phyloP scores from a whole-genome alignment of 2,113 vertebrate species.

The Dunckerocampus dactyliophorus region DNA sequence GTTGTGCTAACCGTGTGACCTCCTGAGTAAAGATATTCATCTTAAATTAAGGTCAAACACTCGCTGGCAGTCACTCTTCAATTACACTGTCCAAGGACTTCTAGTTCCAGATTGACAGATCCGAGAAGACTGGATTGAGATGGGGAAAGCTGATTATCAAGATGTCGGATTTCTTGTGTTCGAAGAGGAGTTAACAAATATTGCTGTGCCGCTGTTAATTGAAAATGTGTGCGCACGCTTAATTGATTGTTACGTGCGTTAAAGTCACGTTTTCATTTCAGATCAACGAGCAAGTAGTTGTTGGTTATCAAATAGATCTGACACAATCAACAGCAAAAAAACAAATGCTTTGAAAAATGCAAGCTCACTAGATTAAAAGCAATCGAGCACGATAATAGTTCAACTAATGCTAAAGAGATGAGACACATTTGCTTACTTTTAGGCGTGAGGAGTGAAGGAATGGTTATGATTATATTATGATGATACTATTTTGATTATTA shows the following conservation, averaged over 20 bases:
- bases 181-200: slow-evolving; percentile 50
- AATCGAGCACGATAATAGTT: too few species aligned
- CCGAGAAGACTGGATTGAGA: slow-evolving; percentile 40
- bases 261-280: not conserved
- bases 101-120: slow-evolving; percentile 42
- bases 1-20: slow-evolving; percentile 49
- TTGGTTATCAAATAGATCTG: too few species aligned
- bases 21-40: slow-evolving; percentile 63
- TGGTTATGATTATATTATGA: too few species aligned
- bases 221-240: not conserved
- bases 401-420: too few species aligned
- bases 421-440: too few species aligned
- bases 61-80: slow-evolving; percentile 19
- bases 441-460: too few species aligned
- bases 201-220: not conserved
- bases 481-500: too few species aligned
- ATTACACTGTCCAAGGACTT: slow-evolving; percentile 48
- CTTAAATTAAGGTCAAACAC: slow-evolving; percentile 50
- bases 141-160: slow-evolving; percentile 52
- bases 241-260: not conserved
- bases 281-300: too few species aligned
- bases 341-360: too few species aligned
- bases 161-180: slow-evolving; percentile 37
- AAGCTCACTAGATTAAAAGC: too few species aligned
- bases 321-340: too few species aligned